phyloP scores from a whole-genome alignment of 1,140 invertebrate species.

The Homarus americanus region DNA sequence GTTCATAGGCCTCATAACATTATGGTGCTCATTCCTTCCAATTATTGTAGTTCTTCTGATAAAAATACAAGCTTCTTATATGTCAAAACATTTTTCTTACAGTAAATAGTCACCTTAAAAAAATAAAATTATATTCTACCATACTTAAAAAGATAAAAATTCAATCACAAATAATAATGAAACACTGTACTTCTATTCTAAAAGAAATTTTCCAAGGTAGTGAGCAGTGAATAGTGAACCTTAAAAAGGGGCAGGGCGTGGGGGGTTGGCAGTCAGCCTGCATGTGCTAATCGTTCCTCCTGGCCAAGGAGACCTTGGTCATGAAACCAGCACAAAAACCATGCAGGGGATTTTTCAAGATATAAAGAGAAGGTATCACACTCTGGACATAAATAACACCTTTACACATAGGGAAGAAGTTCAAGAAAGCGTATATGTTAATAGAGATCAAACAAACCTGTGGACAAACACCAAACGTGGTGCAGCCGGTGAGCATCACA shows the following conservation, averaged over 20 bases:
- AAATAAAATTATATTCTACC: constrained; percentile 50
- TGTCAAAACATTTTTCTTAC: constrained; percentile 29
- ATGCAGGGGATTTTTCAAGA: constrained; percentile 67
- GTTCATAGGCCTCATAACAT: background rate
- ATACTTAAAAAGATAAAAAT: constrained; percentile 26
- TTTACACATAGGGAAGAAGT: constrained; percentile 72
- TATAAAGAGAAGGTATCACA: constrained; percentile 72
- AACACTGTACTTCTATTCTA: background rate
- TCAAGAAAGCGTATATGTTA: constrained; percentile 73
- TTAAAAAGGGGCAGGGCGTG: constrained; percentile 33
- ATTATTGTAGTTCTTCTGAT: background rate
- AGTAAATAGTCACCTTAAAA: constrained; percentile 52
- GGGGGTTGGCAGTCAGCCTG: constrained; percentile 48
- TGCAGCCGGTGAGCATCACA: constrained; percentile 48
- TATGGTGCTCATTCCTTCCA: constrained; percentile 3
- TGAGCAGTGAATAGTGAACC: constrained; percentile 40
- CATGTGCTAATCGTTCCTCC: constrained; percentile 32
- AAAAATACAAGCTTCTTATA: constrained; percentile 38
- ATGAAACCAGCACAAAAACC: constrained; percentile 59
- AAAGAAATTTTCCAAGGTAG: constrained; percentile 8
- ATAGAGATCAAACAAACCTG: constrained; percentile 73
- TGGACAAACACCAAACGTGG: constrained; percentile 69
- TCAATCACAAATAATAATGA: constrained; percentile 37
- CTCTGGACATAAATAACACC: constrained; percentile 71
- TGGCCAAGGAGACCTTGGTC: constrained; percentile 56